Evolutionary conservation across 2,113 vertebrate species (phyloP), one percentile per base, ranked within the genome.

Genomic region (Stictonetta naevosa): DNA sequence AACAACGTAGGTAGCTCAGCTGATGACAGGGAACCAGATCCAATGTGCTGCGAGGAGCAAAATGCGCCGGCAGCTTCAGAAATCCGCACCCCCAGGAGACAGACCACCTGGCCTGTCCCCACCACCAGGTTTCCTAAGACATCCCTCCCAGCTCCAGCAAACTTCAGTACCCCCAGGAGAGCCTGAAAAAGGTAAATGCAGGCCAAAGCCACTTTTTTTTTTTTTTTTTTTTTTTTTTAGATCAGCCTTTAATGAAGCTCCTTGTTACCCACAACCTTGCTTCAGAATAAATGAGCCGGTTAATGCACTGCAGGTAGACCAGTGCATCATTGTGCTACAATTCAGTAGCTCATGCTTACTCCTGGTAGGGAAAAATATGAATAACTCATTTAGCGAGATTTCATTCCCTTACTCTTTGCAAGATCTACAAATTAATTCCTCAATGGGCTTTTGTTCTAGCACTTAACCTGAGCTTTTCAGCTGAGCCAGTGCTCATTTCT

Each of bases 351-450:
- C 86, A 87, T 62, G 62, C 78, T 93, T 84, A 68, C 87, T 77
- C 19, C 31, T 71, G 36, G 55, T 89, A 83, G n/a, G 42, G 71
- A 73, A 72, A 96, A 77, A 84, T 59, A 94, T 42, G 3, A 93
- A 58, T 68, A 91, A 80, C 72, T 93, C 6, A 3, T 78, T 91
- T 92, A 90, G 66, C n/a, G 88, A 50, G 50, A 86, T 58, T 86
- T 90, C 11, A 66, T 86, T 95, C 90, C 62, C 72, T 81, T 56
- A 44, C 17, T 93, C 26, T 92, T 62, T 84, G 60, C 10, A 76
- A 92, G 69, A 44, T 86, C 73, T 82, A 72, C 58, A 90, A 79
- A 86, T 90, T 71, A 91, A 86, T 90, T 92, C 82, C 82, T 95
- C 52, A 10, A 63, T 46, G 82, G 52, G 62, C 75, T 93, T 95